Evolutionary conservation across 2,888 invertebrate genomes (phyloP), one percentile per base, ranked within the genome.

Genomic region (Teinopalpus imperialis): DNA sequence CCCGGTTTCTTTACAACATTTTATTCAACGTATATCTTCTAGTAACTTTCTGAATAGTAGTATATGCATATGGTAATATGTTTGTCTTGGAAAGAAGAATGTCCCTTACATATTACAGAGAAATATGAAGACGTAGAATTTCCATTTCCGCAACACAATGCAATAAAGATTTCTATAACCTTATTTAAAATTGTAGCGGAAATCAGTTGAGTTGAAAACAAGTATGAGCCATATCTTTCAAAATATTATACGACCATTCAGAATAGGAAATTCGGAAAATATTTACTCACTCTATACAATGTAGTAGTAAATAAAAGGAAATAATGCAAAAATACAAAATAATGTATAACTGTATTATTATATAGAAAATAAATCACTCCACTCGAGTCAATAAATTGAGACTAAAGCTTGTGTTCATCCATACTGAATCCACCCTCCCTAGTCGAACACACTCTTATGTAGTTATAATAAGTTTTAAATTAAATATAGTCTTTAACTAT

Each of bases 11-110:
- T 6, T 35, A 43, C 43, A 30, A 43, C 37, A 23, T 20, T 43
- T 24, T 43, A 36, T 24, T 39, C 20, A 32, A 32, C 14, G 14
- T 44, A 16, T 13, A 13, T 26, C n/a, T 37, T 44, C 20, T 39
- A 23, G 24, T 34, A 27, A 42, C 18, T 34, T 20, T 26, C 16
- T 24, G 37, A 23, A 44, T 10, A 43, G 26, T 16, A 31, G 32
- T 26, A 44, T 9, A 44, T 34, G 40, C 34, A 45, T 45, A 45
- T 45, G 45, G 23, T 34, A 45, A 45, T 45, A 29, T 12, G 16
- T 12, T 45, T 34, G 45, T 45, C 40, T 34, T 21, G 8, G 18
- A 44, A 30, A 32, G 32, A 45, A 45, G 40, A 39, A 45, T 34
- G 45, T 27, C 18, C 13, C 39, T 39, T 32, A 27, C 32, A 34